Percentiles rank a stretch among this genome's conserved stretches.
Conservation (phyloP, 2,888 invertebrate species). For the Drosophila pegasa region DNA sequence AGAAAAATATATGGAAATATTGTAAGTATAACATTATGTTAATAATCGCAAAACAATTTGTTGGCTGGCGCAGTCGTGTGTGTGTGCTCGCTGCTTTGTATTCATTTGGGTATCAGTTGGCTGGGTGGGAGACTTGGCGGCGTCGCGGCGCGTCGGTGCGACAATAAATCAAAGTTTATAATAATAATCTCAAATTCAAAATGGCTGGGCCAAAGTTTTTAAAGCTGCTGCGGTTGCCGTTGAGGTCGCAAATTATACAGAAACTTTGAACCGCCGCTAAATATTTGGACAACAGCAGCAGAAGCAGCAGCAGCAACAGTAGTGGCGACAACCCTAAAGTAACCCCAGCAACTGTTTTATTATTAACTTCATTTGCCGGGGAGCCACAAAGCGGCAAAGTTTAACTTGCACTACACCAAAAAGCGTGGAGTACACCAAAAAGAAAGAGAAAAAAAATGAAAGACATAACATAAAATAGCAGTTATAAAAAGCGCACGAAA, state of each 20-base stretch:
- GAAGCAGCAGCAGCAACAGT: constrained; percentile 15
- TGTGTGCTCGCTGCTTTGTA: constrained; percentile 11
- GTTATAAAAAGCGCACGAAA: constrained; percentile 74
- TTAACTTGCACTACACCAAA: constrained; percentile 63
- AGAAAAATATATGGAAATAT: constrained; percentile 27
- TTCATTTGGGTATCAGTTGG: constrained; percentile 42
- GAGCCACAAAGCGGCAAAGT: constrained; percentile 75
- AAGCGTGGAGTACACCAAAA: constrained; percentile 18
- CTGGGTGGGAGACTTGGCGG: constrained; percentile 58
- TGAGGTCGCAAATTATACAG: constrained; percentile 64
- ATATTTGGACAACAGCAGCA: constrained; percentile 48
- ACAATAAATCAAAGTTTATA: constrained; percentile 79
- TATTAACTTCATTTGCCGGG: constrained; percentile 77
- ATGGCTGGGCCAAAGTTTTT: constrained; percentile 40
- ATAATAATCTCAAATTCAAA: constrained; percentile 76
- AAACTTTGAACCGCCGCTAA: constrained; percentile 52
- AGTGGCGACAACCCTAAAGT: constrained; percentile 62
- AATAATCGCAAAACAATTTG: constrained; percentile 56
- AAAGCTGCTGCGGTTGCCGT: constrained; percentile 28
- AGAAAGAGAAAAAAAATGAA: constrained; percentile 38
- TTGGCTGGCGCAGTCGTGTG: constrained; percentile 26
- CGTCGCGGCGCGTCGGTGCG: constrained; percentile 52
- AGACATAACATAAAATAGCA: constrained; percentile 78
- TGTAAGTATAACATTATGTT: constrained; percentile 69
- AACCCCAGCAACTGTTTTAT: constrained; percentile 81